Conservation (phyloP, 2,888 invertebrate genomes). For the Brachyopa scutellaris region DNA sequence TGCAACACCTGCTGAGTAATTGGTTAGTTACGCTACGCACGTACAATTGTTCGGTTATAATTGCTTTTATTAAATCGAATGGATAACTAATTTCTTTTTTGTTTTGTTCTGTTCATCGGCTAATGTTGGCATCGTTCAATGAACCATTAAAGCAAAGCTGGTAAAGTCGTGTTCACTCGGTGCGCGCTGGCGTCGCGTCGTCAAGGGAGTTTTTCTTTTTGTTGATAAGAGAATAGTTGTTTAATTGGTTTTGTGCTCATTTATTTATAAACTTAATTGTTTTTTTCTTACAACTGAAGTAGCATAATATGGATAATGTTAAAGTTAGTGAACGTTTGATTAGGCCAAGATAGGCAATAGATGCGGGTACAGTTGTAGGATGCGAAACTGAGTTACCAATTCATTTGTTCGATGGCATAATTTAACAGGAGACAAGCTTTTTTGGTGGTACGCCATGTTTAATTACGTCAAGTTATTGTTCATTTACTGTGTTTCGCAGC, state of each 20-base stretch:
- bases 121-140: slow-evolving; percentile 59
- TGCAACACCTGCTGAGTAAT: slow-evolving; percentile 69
- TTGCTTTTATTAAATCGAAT: slow-evolving; percentile 69
- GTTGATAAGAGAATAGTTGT: slow-evolving; percentile 25
- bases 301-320: too few relatives aligned
- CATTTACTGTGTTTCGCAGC: too few relatives aligned
- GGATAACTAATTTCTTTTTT: slow-evolving; percentile 37
- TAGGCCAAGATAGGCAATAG: neutral
- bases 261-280: slow-evolving; percentile 27
- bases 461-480: too few relatives aligned
- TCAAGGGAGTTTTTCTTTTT: slow-evolving; percentile 13
- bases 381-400: too few relatives aligned
- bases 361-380: too few relatives aligned
- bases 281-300: slow-evolving; percentile 6
- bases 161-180: neutral
- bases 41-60: slow-evolving; percentile 72
- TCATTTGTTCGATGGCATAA: too few relatives aligned
- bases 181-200: neutral
- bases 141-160: slow-evolving; percentile 54
- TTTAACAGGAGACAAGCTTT: too few relatives aligned
- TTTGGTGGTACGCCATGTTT: too few relatives aligned
- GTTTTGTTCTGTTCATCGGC: slow-evolving; percentile 2
- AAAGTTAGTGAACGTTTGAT: slow-evolving; percentile 14
- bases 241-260: neutral
- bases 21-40: slow-evolving; percentile 70